Evolutionary conservation across 1,140 invertebrate species (phyloP).

Genomic region (Bicyclus anynana): DNA sequence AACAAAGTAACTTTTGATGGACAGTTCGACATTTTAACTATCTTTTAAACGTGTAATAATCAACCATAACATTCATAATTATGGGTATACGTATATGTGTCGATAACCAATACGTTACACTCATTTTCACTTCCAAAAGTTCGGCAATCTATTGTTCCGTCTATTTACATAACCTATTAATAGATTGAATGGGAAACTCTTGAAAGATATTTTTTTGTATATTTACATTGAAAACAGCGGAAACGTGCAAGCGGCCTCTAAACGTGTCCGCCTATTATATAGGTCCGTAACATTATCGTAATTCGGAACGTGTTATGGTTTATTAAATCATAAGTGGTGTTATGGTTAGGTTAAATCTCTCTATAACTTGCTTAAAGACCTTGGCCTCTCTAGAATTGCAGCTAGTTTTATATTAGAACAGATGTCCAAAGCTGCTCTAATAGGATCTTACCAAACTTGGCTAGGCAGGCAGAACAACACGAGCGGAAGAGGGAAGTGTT

Average conservation of each 20-base stretch:
- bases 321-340: neutral
- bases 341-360: neutral
- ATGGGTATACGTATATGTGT: no score
- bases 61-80: no score
- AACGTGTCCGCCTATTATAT: constrained; percentile 1
- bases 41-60: no score
- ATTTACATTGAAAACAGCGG: constrained; percentile 11
- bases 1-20: neutral
- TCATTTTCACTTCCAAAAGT: neutral
- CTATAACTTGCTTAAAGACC: no score
- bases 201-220: constrained; percentile 1
- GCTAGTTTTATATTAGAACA: no score
- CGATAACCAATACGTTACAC: neutral
- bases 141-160: neutral
- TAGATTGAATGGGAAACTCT: neutral
- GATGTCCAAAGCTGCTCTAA: no score
- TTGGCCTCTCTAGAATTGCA: no score
- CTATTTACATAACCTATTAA: neutral
- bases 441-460: no score
- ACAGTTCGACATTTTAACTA: neutral
- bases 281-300: constrained; percentile 7
- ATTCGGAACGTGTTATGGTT: neutral
- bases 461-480: no score
- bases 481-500: no score
- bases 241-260: constrained; percentile 8